phyloP scores from a whole-genome alignment of 2,797 vertebrate genomes.

The Poecilia gillii region DNA sequence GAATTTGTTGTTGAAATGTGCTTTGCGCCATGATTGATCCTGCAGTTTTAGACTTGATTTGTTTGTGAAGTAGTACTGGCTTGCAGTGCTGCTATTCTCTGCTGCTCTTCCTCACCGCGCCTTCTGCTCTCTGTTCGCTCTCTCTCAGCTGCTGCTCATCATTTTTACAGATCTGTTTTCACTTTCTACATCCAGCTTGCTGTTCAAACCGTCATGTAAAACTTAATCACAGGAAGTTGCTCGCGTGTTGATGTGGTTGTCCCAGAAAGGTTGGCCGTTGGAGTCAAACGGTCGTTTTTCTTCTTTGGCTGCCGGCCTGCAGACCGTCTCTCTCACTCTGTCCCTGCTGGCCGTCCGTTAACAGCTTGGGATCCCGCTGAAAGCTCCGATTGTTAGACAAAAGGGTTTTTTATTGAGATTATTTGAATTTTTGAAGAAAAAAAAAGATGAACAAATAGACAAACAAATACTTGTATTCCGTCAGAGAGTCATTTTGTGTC shows the following conservation, averaged over 20 bases:
- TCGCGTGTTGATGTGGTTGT: conserved; percentile 4
- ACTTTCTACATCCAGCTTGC: conserved; percentile 8
- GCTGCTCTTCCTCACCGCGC: neutral
- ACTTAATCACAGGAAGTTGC: neutral
- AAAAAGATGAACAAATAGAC: neutral
- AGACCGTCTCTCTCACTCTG: conserved; percentile 7
- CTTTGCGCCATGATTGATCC: neutral
- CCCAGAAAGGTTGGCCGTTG: neutral
- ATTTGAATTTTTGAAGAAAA: neutral
- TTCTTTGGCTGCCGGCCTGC: conserved; percentile 25
- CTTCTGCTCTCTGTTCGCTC: conserved; percentile 24
- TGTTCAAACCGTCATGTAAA: neutral
- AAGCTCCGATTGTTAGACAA: conserved; percentile 16
- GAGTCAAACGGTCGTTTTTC: conserved; percentile 5
- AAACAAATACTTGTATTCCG: neutral
- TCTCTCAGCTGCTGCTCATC: conserved; percentile 21
- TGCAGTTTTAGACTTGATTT: neutral
- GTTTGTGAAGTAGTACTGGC: neutral
- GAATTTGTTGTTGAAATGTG: neutral
- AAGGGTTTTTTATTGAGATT: neutral
- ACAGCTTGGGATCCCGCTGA: conserved; percentile 4
- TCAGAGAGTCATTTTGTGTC: neutral
- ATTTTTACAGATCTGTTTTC: conserved; percentile 18
- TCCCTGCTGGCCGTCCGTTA: conserved; percentile 20
- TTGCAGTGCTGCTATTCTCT: neutral